phyloP scores from a whole-genome alignment of 2,113 vertebrate genomes.

The Corvus moneduloides region DNA sequence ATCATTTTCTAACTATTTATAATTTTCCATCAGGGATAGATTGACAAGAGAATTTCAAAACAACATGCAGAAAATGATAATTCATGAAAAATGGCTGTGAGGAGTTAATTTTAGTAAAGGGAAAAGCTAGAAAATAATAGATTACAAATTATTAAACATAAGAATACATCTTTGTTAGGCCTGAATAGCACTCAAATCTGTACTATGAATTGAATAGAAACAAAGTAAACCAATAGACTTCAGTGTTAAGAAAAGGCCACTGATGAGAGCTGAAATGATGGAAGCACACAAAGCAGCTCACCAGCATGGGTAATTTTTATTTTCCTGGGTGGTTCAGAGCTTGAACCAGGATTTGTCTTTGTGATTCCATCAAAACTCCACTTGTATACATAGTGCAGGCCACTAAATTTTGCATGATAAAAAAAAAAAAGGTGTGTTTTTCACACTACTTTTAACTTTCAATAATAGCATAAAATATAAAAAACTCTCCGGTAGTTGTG shows the following conservation, averaged over 20 bases:
- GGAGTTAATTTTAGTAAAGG: not conserved
- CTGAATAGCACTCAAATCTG: not conserved
- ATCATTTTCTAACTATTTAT: slow-evolving; percentile 1
- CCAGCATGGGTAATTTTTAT: not conserved
- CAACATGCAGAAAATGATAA: not conserved
- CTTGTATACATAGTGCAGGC: too few relatives aligned
- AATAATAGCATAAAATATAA: not conserved
- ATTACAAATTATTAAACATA: not conserved
- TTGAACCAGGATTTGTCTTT: not conserved
- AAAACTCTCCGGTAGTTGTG: not conserved
- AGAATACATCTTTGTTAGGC: not conserved
- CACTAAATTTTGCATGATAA: not conserved
- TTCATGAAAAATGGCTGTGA: not conserved
- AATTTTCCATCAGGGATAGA: not conserved
- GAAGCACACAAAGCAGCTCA: not conserved
- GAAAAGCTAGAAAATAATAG: not conserved
- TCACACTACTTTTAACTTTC: not conserved
- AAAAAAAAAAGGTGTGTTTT: not conserved
- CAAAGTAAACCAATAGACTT: not conserved
- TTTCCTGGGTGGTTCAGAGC: not conserved
- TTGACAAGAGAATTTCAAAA: not conserved
- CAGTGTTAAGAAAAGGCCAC: not conserved
- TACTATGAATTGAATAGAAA: not conserved
- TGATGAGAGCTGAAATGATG: not conserved
- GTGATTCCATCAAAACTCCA: not conserved